Evolutionary conservation across 2,113 vertebrate species (phyloP), one percentile per base, ranked within the genome.

Genomic region (Poeciliopsis prolifica): DNA sequence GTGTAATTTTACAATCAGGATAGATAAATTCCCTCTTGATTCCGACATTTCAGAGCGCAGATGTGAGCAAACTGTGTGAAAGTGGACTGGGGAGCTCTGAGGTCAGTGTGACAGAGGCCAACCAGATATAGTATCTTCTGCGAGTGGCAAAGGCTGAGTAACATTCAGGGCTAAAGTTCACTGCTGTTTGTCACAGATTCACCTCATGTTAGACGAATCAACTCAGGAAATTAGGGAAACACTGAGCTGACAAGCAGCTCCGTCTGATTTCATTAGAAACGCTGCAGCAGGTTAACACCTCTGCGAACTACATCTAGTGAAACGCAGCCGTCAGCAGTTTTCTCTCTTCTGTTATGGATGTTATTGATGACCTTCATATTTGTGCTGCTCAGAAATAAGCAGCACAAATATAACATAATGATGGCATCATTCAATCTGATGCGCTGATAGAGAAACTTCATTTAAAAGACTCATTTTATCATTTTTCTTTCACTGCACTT

Each of bases 81-180:
- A 12, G 15, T 11, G 35, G 17, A 26, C 24, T n/a, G 7, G 0
- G 70, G 30, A 68, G 75, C 71, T 54, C 4, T 30, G 48, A 80
- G 86, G 69, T 86, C 2, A 72, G 77, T 30, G 75, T 80, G 71
- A 33, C 0, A 44, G 44, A 87, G 74, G 81, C 78, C 60, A 82
- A 4, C 1, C 0, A 79, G 79, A 89, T 87, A 80, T 65, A 35
- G 51, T 61, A n/a, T 76, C 58, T 51, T 3, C 8, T 30, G 5
- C 40, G 37, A 31, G 24, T 6, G 33, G 19, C 74, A 9, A 26
- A 8, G 1, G 33, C 68, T 13, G 33, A 35, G 61, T 15, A 22
- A 65, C 66, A 64, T 10, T 44, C 40, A 29, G 64, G 51, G 69
- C 68, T 64, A 85, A 75, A 79, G 77, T 44, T 87, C 80, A 70